Evolutionary conservation across 2,797 vertebrate species (phyloP).

Genomic region (Geotrypetes seraphini): DNA sequence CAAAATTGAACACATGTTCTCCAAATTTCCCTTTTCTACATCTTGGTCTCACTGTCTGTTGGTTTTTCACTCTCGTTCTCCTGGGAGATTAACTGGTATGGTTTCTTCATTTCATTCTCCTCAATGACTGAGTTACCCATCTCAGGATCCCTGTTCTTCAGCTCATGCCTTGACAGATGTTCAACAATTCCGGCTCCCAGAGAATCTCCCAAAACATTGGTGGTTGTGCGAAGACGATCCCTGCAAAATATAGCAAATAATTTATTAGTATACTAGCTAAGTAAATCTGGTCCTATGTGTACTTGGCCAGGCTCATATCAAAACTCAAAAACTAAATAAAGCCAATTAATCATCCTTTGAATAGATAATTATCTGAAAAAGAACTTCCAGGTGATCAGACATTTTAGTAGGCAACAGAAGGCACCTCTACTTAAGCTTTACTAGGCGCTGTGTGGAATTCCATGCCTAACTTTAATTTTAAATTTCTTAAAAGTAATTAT

Average conservation of each 20-base stretch:
- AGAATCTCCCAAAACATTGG: conserved; percentile 90
- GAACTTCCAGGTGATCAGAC: too few species aligned
- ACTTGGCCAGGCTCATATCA: too few species aligned
- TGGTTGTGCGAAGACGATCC: conserved; percentile 91
- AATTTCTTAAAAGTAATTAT: too few species aligned
- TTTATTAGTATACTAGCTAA: too few species aligned
- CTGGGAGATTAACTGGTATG: conserved; percentile 86
- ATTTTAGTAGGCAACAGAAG: too few species aligned
- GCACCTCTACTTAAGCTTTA: too few species aligned
- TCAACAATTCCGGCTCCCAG: conserved; percentile 93
- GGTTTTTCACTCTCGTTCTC: conserved; percentile 81
- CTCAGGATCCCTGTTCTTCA: conserved; percentile 76
- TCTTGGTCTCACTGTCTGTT: conserved; percentile 83
- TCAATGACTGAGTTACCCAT: conserved; percentile 93
- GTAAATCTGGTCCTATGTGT: too few species aligned
- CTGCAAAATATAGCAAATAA: conserved; percentile 41
- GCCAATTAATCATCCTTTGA: too few species aligned
- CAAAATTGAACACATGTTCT: conserved; percentile 1
- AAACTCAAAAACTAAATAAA: too few species aligned
- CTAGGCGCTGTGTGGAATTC: too few species aligned
- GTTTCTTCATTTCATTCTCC: conserved; percentile 92
- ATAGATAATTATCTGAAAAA: too few species aligned
- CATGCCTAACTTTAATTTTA: too few species aligned
- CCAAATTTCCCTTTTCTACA: conserved; percentile 53
- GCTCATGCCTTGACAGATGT: conserved; percentile 84